phyloP scores from a whole-genome alignment of 2,797 vertebrate species.

The Jordanella pulchra region DNA sequence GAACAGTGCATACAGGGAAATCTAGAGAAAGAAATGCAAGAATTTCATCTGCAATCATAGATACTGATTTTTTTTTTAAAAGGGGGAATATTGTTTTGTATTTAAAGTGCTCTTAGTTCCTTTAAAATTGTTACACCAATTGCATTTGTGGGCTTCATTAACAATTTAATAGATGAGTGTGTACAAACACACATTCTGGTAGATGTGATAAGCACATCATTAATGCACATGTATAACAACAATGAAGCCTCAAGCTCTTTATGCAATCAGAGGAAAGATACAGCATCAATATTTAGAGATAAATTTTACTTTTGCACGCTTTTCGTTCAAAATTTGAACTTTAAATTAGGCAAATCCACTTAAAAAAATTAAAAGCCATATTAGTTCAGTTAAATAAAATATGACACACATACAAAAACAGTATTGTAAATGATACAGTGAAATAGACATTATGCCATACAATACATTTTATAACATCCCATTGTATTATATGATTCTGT shows the following conservation, averaged over 20 bases:
- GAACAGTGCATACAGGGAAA: conserved; percentile 1
- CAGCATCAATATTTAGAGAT: background rate
- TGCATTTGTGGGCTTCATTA: conserved; percentile 55
- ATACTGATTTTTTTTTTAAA: conserved; percentile 27
- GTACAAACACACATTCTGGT: background rate
- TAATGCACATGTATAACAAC: conserved; percentile 8
- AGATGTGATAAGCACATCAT: conserved; percentile 4
- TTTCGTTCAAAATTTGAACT: background rate
- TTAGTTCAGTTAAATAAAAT: background rate
- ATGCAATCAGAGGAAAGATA: conserved; percentile 17
- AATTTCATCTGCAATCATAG: conserved; percentile 57
- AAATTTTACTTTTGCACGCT: background rate
- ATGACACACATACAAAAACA: too few species aligned
- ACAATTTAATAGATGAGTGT: conserved; percentile 33
- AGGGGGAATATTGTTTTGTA: conserved; percentile 53
- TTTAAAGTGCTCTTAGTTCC: conserved; percentile 56
- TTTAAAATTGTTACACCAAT: conserved; percentile 60
- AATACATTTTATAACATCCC: too few species aligned
- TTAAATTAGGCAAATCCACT: background rate
- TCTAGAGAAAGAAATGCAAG: conserved; percentile 32
- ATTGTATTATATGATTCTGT: too few species aligned
- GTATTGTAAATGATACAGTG: background rate
- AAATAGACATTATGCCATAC: background rate
- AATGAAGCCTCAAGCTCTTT: background rate
- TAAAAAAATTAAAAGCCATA: background rate